A percentile compares a stretch with the other conserved stretches of the same genome.
These are phyloP conservation scores for Diabrotica balteata DNA, from an alignment of 2,888 invertebrate species.

Conservation along the genomic window DNA sequence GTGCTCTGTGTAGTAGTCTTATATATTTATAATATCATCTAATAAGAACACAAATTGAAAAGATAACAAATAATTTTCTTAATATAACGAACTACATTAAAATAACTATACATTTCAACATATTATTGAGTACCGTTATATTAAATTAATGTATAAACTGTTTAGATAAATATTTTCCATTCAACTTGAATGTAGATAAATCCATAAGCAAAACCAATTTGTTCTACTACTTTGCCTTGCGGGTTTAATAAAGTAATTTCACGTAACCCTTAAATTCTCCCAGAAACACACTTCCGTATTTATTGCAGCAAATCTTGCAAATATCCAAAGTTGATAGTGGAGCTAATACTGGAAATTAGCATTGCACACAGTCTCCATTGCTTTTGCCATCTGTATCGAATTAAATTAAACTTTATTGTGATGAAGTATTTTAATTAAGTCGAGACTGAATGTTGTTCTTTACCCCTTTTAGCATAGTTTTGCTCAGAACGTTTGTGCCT, in stretches of 20 bases:
- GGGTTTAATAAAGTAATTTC: neutral
- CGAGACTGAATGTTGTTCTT: constrained; percentile 27
- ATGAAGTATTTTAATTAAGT: constrained; percentile 32
- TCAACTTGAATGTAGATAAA: too few species aligned
- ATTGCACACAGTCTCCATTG: constrained; percentile 19
- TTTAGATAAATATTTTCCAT: too few species aligned
- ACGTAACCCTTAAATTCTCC: neutral
- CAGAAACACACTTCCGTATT: neutral
- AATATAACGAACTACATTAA: too few species aligned
- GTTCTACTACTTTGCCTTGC: too few species aligned
- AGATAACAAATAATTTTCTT: too few species aligned
- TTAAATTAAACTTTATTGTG: constrained; percentile 30
- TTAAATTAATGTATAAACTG: too few species aligned
- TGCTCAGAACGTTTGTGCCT: constrained; percentile 12
- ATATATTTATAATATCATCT: too few species aligned
- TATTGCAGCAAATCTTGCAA: constrained; percentile 10
- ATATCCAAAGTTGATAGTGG: constrained; percentile 13
- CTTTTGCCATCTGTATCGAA: constrained; percentile 28
- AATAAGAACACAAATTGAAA: too few species aligned
- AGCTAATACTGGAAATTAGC: constrained; percentile 28
- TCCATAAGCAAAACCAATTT: too few species aligned
- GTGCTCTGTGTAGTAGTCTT: too few species aligned
- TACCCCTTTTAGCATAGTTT: constrained; percentile 22
- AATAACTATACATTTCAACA: too few species aligned
- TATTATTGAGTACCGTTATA: too few species aligned